Percentiles rank a stretch among this genome's conserved stretches.
phyloP scores from a whole-genome alignment of 1,140 invertebrate genomes.

The Drosophila ananassae region DNA sequence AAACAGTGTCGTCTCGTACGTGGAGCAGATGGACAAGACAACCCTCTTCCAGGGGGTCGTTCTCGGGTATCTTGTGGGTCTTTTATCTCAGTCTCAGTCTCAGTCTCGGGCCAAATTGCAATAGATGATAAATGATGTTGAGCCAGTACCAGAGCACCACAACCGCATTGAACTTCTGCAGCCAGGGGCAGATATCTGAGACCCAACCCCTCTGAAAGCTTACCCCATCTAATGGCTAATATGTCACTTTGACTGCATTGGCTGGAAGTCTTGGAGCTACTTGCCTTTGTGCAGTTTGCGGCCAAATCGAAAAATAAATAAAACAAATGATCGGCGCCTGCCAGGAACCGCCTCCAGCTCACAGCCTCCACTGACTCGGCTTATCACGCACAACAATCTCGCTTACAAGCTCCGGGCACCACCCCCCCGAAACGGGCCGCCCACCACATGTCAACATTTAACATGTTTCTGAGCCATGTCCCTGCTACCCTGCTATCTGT shows the following conservation, averaged over 20 bases:
- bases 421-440: conserved; percentile 29
- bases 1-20: conserved; percentile 26
- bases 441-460: conserved; percentile 79
- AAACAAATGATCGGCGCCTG: conserved; percentile 68
- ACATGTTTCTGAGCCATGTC: conserved; percentile 72
- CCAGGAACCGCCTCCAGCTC: conserved; percentile 13
- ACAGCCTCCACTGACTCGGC: conserved; percentile 8
- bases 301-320: conserved; percentile 81
- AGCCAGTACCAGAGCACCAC: conserved; percentile 51
- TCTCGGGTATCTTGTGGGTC: conserved; percentile 10
- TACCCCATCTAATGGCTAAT: conserved; percentile 61
- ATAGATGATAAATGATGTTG: conserved; percentile 76
- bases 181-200: conserved; percentile 2
- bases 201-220: conserved; percentile 1
- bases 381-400: conserved; percentile 71
- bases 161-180: conserved; percentile 53
- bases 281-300: conserved; percentile 46
- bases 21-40: conserved; percentile 29
- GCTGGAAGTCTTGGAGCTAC: conserved; percentile 31
- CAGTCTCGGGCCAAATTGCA: conserved; percentile 63
- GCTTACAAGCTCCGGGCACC: conserved; percentile 57
- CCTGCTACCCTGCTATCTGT: conserved; percentile 36
- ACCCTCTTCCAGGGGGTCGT: conserved; percentile 9
- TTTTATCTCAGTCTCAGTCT: conserved; percentile 31
- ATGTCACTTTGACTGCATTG: conserved; percentile 74